Evolutionary conservation across 2,113 vertebrate genomes (phyloP).

Genomic region (Litocranius walleri): DNA sequence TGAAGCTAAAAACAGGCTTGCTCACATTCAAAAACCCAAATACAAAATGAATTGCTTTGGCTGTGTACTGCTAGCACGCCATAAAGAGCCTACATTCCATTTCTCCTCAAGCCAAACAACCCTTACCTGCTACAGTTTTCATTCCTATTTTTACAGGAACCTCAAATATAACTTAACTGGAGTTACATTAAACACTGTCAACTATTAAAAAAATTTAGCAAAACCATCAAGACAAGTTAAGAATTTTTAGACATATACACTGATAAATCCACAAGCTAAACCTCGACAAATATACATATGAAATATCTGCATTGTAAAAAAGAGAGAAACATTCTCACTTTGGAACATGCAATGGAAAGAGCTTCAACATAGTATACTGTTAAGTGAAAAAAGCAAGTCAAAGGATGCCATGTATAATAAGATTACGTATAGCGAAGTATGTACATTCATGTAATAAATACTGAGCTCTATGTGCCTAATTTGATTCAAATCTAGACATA

Average conservation of each 20-base stretch:
- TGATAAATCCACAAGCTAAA: conserved; percentile 5
- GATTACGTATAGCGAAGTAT: neutral
- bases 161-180: neutral
- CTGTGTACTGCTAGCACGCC: neutral
- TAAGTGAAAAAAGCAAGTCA: neutral
- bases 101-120: conserved; percentile 12
- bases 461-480: neutral
- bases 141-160: conserved; percentile 9
- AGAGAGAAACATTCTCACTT: conserved; percentile 1
- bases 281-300: neutral
- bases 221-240: conserved; percentile 30
- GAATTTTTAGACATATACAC: neutral
- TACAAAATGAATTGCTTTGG: conserved; percentile 37
- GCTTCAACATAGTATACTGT: neutral
- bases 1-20: conserved; percentile 61
- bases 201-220: neutral
- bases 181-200: neutral
- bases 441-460: neutral
- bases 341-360: neutral
- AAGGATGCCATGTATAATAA: neutral
- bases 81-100: neutral
- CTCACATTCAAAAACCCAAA: conserved; percentile 60
- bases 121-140: neutral
- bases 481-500: neutral
- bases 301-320: neutral